phyloP scores from a whole-genome alignment of 2,113 vertebrate species.

The Octodon degus region DNA sequence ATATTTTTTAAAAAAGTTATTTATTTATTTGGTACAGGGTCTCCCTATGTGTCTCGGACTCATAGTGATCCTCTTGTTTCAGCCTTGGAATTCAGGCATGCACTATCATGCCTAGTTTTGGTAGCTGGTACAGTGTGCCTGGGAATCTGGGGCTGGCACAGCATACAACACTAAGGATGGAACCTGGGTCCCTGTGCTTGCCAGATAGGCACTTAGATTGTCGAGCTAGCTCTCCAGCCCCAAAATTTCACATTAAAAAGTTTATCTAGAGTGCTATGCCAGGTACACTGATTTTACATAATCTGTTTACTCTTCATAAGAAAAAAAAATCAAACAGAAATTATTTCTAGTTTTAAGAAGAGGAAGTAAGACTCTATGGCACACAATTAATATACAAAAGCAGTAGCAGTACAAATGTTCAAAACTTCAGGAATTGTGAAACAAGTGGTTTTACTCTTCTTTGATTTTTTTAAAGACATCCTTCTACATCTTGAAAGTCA shows the following conservation, averaged over 20 bases:
- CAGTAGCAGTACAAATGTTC: background rate
- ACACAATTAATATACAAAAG: constrained; percentile 9
- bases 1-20: background rate
- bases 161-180: too few species aligned
- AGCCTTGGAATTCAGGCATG: too few species aligned
- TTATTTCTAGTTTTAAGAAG: background rate
- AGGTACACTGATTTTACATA: background rate
- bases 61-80: too few species aligned
- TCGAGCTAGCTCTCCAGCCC: too few species aligned
- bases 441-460: background rate
- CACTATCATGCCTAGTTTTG: too few species aligned
- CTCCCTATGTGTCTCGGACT: too few species aligned
- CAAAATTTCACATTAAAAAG: background rate
- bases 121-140: too few species aligned
- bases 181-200: too few species aligned
- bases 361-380: background rate
- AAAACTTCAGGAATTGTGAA: background rate
- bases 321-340: background rate
- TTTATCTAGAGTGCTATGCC: background rate
- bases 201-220: too few species aligned
- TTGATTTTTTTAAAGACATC: constrained; percentile 1
- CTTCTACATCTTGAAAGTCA: constrained; percentile 14
- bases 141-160: too few species aligned
- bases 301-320: background rate
- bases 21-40: too few species aligned